phyloP scores from a whole-genome alignment of 2,888 invertebrate species.

The Ennomos erosarius region DNA sequence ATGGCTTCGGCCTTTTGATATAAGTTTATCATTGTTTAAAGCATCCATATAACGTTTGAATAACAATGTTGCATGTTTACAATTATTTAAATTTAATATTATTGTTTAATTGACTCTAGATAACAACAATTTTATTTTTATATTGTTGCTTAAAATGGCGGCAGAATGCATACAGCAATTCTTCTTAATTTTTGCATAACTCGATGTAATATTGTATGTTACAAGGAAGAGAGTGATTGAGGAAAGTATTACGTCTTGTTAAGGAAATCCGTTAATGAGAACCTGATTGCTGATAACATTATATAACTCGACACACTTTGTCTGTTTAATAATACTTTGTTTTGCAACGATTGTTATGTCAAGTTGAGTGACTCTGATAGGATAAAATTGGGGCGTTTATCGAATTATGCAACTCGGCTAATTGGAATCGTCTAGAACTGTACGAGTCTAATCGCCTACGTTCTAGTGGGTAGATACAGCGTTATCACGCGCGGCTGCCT shows the following conservation, averaged over 20 bases:
- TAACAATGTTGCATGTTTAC: slow-evolving; percentile 4
- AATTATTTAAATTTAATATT: not conserved
- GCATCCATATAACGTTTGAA: not conserved
- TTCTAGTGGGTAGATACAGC: slow-evolving; percentile 46
- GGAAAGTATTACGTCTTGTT: slow-evolving; percentile 39
- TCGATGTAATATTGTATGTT: not conserved
- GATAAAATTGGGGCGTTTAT: slow-evolving; percentile 32
- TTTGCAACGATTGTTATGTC: slow-evolving; percentile 50
- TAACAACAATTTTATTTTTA: not conserved
- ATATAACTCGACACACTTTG: slow-evolving; percentile 48
- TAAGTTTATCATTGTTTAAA: not conserved
- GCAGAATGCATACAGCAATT: no score
- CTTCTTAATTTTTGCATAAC: not conserved
- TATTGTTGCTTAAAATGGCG: no score
- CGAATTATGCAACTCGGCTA: slow-evolving; percentile 46
- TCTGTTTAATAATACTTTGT: slow-evolving; percentile 45
- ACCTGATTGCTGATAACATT: slow-evolving; percentile 51
- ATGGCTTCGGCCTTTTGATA: slow-evolving; percentile 1
- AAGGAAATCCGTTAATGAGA: slow-evolving; percentile 67
- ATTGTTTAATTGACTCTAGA: not conserved
- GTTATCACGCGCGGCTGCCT: slow-evolving; percentile 65
- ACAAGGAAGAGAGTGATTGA: slow-evolving; percentile 3
- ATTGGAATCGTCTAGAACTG: slow-evolving; percentile 38
- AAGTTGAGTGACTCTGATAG: slow-evolving; percentile 33
- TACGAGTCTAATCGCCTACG: slow-evolving; percentile 44